Percentiles rank a stretch among this genome's conserved stretches.
These are phyloP conservation scores for Trissolcus japonicus DNA, from an alignment of 2,888 invertebrate genomes.

Conservation along the genomic window DNA sequence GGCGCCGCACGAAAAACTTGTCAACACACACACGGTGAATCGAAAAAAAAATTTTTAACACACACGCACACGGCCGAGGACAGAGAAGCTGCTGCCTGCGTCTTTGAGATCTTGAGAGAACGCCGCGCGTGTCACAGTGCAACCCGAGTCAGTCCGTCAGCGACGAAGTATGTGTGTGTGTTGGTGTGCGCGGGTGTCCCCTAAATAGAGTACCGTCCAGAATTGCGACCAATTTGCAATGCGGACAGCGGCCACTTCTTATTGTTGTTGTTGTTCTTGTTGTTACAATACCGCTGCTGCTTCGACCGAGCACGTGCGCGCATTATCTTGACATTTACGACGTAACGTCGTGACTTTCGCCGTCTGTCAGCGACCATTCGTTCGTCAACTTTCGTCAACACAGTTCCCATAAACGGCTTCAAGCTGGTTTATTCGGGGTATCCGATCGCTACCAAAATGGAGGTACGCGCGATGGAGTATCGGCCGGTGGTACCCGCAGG, in stretches of 20 bases:
- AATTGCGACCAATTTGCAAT: constrained; percentile 26
- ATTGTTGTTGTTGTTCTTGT: constrained; percentile 12
- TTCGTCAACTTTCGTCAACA: constrained; percentile 14
- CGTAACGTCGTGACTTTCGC: constrained; percentile 12
- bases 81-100: background rate
- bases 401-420: constrained; percentile 65
- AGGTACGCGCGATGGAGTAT: constrained; percentile 79
- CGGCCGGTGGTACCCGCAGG: constrained; percentile 77
- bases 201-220: constrained; percentile 36
- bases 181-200: constrained; percentile 47
- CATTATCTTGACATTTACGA: constrained; percentile 35
- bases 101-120: constrained; percentile 7
- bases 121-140: constrained; percentile 8
- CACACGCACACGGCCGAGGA: constrained; percentile 25
- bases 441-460: constrained; percentile 75
- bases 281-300: constrained; percentile 8
- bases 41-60: constrained; percentile 7
- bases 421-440: constrained; percentile 71
- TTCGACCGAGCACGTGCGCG: constrained; percentile 40
- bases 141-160: background rate
- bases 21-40: constrained; percentile 28
- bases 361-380: constrained; percentile 5
- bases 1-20: constrained; percentile 58
- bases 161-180: constrained; percentile 20
- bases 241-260: constrained; percentile 22